Evolutionary conservation across 30 jellyfish, hydroid and myxozoan species (phyloP).

Genomic region (Hydra vulgaris): DNA sequence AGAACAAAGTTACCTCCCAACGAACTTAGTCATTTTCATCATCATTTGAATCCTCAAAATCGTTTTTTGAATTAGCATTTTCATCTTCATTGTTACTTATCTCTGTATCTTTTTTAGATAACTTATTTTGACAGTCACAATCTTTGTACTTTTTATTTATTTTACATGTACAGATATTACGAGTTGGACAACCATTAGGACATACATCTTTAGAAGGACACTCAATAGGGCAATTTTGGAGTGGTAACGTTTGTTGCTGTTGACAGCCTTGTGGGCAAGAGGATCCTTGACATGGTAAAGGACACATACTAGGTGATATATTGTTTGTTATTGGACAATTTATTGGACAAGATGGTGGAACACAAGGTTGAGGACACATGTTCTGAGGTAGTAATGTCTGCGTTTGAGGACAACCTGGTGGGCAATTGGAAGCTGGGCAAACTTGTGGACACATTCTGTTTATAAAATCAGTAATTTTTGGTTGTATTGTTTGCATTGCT

Average conservation of each 20-base stretch:
- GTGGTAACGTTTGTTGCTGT: slow-evolving; percentile 2
- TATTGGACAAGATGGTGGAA: slow-evolving; percentile 2
- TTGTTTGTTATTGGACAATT: slow-evolving; percentile 17
- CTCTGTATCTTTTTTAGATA: too few species aligned
- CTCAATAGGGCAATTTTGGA: background rate
- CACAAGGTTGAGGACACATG: slow-evolving; percentile 13
- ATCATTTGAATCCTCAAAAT: background rate
- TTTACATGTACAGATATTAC: background rate
- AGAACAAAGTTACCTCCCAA: too few species aligned
- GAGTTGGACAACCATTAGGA: slow-evolving; percentile 11
- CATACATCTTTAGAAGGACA: background rate
- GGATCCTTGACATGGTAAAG: background rate
- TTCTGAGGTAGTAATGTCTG: slow-evolving; percentile 10
- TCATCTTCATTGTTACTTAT: background rate
- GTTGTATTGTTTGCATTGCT: slow-evolving; percentile 19
- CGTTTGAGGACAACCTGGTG: slow-evolving; percentile 61
- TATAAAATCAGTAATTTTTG: background rate
- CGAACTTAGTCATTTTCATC: background rate
- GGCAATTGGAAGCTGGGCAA: slow-evolving; percentile 40
- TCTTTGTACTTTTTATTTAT: background rate
- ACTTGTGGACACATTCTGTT: slow-evolving; percentile 59
- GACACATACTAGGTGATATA: slow-evolving; percentile 7
- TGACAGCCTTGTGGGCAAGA: slow-evolving; percentile 28
- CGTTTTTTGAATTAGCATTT: background rate
- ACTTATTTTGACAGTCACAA: background rate